Conservation (phyloP, 2,797 vertebrate species). For the Hapalemur alaotrensis region DNA sequence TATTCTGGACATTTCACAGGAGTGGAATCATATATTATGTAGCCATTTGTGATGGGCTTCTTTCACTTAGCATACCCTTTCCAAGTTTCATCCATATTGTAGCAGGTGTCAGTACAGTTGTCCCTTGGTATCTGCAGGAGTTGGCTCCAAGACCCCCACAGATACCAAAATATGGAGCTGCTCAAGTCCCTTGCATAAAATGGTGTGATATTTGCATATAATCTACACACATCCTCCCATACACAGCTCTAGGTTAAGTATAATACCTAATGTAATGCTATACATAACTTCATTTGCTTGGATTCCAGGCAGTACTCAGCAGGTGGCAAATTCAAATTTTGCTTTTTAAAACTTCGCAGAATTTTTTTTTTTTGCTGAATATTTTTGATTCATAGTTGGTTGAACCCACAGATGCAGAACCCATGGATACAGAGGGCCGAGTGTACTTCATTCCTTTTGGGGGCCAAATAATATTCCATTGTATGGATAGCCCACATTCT, state of each 20-base stretch:
- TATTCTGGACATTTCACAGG: not conserved
- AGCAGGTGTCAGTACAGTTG: fast-evolving
- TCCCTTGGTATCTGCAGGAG: not conserved
- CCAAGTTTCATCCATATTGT: not conserved
- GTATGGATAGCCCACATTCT: too few relatives aligned
- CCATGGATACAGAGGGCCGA: not conserved
- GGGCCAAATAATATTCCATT: not conserved
- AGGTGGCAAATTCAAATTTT: not conserved
- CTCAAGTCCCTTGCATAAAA: not conserved
- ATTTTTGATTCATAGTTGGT: not conserved
- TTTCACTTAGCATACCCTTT: not conserved
- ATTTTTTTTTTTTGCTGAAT: not conserved
- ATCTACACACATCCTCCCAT: not conserved
- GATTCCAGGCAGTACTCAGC: not conserved
- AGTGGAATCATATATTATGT: not conserved
- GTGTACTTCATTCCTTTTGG: not conserved
- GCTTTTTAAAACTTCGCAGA: not conserved
- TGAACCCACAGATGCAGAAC: not conserved
- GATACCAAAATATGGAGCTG: not conserved
- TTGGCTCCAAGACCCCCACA: not conserved
- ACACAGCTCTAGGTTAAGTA: not conserved
- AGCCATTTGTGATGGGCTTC: not conserved
- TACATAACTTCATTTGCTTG: not conserved
- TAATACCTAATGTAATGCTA: not conserved
- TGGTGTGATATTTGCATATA: not conserved